A percentile compares a stretch with the other conserved stretches of the same genome.
Conservation (phyloP, 2,797 vertebrate species). For the Protonibea diacanthus region DNA sequence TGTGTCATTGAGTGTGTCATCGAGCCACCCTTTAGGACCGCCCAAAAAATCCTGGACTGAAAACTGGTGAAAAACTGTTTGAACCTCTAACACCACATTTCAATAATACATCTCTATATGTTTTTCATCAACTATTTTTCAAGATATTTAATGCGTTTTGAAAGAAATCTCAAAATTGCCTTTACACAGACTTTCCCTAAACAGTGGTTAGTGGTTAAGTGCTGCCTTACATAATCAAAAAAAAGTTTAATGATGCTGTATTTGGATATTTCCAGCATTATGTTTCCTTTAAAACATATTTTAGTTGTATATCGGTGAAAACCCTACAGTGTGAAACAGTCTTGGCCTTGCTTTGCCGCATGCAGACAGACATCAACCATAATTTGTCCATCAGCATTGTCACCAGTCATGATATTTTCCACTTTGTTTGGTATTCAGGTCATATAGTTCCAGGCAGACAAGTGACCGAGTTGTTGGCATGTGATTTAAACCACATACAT, state of each 20-base stretch:
- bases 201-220: too few relatives aligned
- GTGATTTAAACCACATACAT: conserved; percentile 49
- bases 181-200: neutral
- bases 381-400: conserved; percentile 59
- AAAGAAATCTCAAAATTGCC: too few relatives aligned
- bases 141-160: too few relatives aligned
- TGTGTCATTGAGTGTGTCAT: too few relatives aligned
- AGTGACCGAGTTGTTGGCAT: conserved; percentile 62
- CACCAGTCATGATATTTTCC: conserved; percentile 62
- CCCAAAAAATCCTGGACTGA: too few relatives aligned
- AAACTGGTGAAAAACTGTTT: too few relatives aligned
- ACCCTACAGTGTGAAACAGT: too few relatives aligned
- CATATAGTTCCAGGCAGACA: conserved; percentile 56
- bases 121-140: too few relatives aligned
- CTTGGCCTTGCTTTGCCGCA: neutral
- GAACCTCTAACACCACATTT: too few relatives aligned
- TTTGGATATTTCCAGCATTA: neutral
- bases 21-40: too few relatives aligned
- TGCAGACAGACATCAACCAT: conserved; percentile 22
- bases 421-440: conserved; percentile 72
- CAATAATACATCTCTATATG: too few relatives aligned
- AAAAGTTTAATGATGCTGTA: neutral
- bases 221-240: too few relatives aligned
- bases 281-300: neutral
- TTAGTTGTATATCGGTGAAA: neutral